Evolutionary conservation across 2,888 invertebrate species (phyloP), one percentile per base, ranked within the genome.

Genomic region (Meloe dianella): DNA sequence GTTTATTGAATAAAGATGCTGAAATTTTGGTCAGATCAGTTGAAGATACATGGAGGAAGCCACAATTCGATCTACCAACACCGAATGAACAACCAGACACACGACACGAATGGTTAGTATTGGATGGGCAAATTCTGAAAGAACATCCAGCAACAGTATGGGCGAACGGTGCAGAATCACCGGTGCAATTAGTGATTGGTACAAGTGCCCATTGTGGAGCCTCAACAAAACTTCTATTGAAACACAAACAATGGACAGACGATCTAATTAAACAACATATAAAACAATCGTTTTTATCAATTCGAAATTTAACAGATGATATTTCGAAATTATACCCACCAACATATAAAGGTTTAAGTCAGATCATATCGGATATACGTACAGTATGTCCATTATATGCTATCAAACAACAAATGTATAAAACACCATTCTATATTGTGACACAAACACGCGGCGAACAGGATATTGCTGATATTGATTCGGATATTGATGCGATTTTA

Each of bases 401-500:
- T 12, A 86, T 93, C 61, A 89, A 91, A 12, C 86, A 88, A 7
- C 82, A 88, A 73, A 89, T 90, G 73, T 85, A 87, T 7, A 84
- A 86, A 17, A 89, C 90, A 59, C 90, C 92, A 6, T 88, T 93
- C 84, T 94, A 94, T 81, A 89, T 94, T 22, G 92, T 90, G 10
- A 88, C 87, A 9, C 92, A 92, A 65, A 86, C 89, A 1, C 87
- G 90, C 54, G 87, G 79, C 20, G 78, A 77, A 57, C 73, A 80
- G 54, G 77, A 81, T 63, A 75, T 84, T 32, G 81, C 81, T 14
- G 84, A 88, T 61, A 85, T 87, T 1, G 88, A 89, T 75, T 85
- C 86, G 0, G 89, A 91, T 78, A 87, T 91, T 1, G 95, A 95
- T 79, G 94, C 94, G 0, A 94, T 95, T 73, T 86, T 95, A 57